Evolutionary conservation across 1,140 invertebrate species (phyloP).

Genomic region (Holcopasites calliopsidis): DNA sequence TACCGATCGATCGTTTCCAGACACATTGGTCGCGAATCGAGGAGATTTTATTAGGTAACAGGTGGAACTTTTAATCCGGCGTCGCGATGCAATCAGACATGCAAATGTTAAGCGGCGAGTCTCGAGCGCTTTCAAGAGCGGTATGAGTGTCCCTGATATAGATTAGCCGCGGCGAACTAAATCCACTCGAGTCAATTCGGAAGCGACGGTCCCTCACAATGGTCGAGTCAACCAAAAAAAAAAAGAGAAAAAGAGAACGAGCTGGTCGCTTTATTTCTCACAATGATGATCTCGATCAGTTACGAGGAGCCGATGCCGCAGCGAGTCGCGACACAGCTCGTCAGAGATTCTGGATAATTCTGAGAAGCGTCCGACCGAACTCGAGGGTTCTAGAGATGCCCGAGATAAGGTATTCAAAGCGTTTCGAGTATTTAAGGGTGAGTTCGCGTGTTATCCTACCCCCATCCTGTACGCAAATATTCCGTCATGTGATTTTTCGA

Average conservation of each 20-base stretch:
- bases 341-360: constrained; percentile 77
- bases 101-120: constrained; percentile 25
- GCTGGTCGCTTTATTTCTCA: neutral
- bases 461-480: constrained; percentile 34
- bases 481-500: constrained; percentile 22
- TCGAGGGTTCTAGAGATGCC: constrained; percentile 77
- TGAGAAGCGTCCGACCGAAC: constrained; percentile 74
- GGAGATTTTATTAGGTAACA: constrained; percentile 35
- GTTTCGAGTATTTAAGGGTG: constrained; percentile 75
- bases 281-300: constrained; percentile 73
- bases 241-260: neutral
- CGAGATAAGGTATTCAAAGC: constrained; percentile 77
- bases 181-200: constrained; percentile 57
- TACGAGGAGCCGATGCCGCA: constrained; percentile 67
- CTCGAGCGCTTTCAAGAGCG: neutral
- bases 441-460: constrained; percentile 60
- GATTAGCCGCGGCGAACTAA: constrained; percentile 38
- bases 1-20: constrained; percentile 5
- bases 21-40: neutral
- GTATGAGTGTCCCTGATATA: constrained; percentile 33
- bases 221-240: constrained; percentile 29
- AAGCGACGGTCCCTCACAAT: constrained; percentile 26
- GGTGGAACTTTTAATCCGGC: neutral
- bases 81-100: constrained; percentile 32
- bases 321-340: constrained; percentile 36